These are phyloP conservation scores for Phocides pigmalion DNA, from an alignment of 1,140 invertebrate genomes.

Conservation along the genomic window DNA sequence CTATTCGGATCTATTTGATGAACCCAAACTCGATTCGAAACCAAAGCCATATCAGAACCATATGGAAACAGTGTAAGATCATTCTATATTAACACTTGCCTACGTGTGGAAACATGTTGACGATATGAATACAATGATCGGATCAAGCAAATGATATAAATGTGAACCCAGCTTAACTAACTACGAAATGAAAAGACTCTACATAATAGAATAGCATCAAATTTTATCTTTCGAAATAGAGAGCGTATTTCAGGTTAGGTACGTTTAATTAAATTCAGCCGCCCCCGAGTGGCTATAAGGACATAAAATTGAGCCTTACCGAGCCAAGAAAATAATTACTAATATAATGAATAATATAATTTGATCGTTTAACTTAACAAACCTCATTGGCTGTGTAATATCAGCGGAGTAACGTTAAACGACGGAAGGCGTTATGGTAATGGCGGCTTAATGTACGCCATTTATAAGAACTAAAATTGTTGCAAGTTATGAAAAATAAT, in stretches of 20 bases:
- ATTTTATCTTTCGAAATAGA: conserved; percentile 8
- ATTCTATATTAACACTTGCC: too few relatives aligned
- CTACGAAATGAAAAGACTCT: too few relatives aligned
- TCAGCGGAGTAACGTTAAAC: conserved; percentile 44
- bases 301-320: conserved; percentile 55
- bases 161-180: too few relatives aligned
- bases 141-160: too few relatives aligned
- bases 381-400: conserved; percentile 54
- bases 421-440: conserved; percentile 15
- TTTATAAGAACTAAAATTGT: conserved; percentile 22
- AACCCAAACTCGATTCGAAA: too few relatives aligned
- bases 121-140: too few relatives aligned
- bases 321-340: conserved; percentile 46
- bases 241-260: conserved; percentile 19
- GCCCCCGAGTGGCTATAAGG: conserved; percentile 24
- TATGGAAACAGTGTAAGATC: too few relatives aligned
- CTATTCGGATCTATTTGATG: too few relatives aligned
- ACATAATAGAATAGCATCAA: not conserved
- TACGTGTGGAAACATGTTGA: too few relatives aligned
- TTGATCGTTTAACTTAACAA: conserved; percentile 48
- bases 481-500: conserved; percentile 20
- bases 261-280: conserved; percentile 28
- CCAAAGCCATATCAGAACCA: too few relatives aligned
- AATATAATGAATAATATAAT: conserved; percentile 51
- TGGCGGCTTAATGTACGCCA: conserved; percentile 15